A percentile compares a stretch with the other conserved stretches of the same genome.
These are phyloP conservation scores for Mercenaria mercenaria DNA, from an alignment of 1,140 invertebrate genomes.

Conservation along the genomic window DNA sequence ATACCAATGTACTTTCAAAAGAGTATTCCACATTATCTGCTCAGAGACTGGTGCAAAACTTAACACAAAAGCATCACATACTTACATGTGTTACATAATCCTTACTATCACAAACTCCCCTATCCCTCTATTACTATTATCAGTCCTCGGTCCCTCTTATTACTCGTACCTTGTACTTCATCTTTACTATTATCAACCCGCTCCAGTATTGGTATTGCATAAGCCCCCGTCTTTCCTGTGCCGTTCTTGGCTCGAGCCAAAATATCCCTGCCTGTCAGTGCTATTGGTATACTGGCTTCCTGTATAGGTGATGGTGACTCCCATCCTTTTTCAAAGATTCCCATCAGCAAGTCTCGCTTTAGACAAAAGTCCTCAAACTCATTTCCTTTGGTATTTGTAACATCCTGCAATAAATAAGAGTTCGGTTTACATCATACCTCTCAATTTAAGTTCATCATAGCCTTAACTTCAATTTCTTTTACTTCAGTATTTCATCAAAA, in stretches of 20 bases:
- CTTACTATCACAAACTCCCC: too few relatives aligned
- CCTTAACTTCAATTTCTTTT: too few relatives aligned
- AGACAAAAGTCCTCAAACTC: slow-evolving; percentile 99
- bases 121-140: too few relatives aligned
- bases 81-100: too few relatives aligned
- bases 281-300: slow-evolving; percentile 96
- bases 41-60: too few relatives aligned
- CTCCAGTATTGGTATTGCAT: slow-evolving; percentile 99
- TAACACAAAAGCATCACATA: too few relatives aligned
- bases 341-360: slow-evolving; percentile 99
- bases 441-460: too few relatives aligned
- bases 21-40: too few relatives aligned
- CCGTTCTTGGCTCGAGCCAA: slow-evolving; percentile 99
- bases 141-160: too few relatives aligned
- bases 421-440: too few relatives aligned
- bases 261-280: slow-evolving; percentile 98
- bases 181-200: slow-evolving; percentile 94
- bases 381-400: slow-evolving; percentile 99
- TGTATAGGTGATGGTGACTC: slow-evolving; percentile 99
- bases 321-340: slow-evolving; percentile 99
- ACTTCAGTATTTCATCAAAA: too few relatives aligned
- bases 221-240: slow-evolving; percentile 99
- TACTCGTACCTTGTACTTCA: slow-evolving; percentile 89
- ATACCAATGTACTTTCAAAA: too few relatives aligned
- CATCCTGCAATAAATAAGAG: slow-evolving; percentile 93